phyloP scores from a whole-genome alignment of 2,797 vertebrate genomes.

The Holocentrus rufus region DNA sequence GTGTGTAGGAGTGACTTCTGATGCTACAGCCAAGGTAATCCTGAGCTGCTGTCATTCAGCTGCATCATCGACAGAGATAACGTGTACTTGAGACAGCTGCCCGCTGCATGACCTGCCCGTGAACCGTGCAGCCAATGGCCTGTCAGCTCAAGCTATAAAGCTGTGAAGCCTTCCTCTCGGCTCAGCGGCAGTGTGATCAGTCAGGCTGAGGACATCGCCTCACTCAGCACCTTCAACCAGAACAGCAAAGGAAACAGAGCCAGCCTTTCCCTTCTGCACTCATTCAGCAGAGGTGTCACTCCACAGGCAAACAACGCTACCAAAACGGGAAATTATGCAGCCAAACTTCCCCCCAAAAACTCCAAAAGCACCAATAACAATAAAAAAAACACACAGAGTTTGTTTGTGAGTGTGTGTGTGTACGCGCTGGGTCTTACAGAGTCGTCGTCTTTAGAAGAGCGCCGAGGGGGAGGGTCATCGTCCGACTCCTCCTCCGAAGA shows the following conservation, averaged over 20 bases:
- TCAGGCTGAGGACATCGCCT: conserved; percentile 38
- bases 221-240: conserved; percentile 1
- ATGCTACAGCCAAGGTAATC: conserved; percentile 36
- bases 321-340: background rate
- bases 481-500: conserved; percentile 96
- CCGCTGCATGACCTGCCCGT: conserved; percentile 58
- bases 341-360: background rate
- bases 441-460: conserved; percentile 86
- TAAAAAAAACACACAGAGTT: background rate
- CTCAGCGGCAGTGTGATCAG: conserved; percentile 39
- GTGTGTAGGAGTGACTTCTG: conserved; percentile 11
- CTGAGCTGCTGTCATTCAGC: conserved; percentile 25
- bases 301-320: background rate
- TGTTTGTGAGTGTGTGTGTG: background rate
- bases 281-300: background rate
- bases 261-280: background rate
- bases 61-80: conserved; percentile 50
- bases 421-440: conserved; percentile 80
- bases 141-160: conserved; percentile 45
- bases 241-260: conserved; percentile 1
- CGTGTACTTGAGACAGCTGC: conserved; percentile 55
- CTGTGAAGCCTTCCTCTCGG: conserved; percentile 36
- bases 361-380: no score
- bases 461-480: conserved; percentile 85
- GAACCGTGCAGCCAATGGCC: conserved; percentile 50